Conservation (phyloP, 2,797 vertebrate genomes). For the Typhlichthys subterraneus region DNA sequence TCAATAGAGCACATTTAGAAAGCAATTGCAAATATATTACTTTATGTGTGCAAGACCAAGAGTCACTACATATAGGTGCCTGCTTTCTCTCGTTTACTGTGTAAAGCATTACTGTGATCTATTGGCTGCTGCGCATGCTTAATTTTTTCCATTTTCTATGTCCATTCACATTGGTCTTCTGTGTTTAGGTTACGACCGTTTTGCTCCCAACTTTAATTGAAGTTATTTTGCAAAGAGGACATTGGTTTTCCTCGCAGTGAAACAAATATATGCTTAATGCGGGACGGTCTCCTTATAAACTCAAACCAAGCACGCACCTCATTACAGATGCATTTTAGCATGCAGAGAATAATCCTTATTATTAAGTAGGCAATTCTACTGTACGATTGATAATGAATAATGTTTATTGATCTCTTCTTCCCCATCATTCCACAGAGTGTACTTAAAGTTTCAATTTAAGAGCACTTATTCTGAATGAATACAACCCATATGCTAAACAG, state of each 20-base stretch:
- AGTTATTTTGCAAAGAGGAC: not conserved
- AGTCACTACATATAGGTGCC: slow-evolving; percentile 4
- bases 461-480: slow-evolving; percentile 8
- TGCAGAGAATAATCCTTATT: not conserved
- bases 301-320: not conserved
- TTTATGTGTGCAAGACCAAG: slow-evolving; percentile 4
- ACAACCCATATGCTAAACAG: slow-evolving; percentile 10
- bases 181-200: not conserved
- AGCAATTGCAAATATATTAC: not conserved
- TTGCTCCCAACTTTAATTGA: not conserved
- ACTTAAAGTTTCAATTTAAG: slow-evolving; percentile 37
- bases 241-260: not conserved
- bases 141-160: not conserved
- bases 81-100: not conserved
- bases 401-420: not conserved
- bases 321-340: not conserved
- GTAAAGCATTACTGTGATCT: slow-evolving; percentile 13
- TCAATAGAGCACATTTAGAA: not conserved
- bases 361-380: not conserved
- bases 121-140: slow-evolving; percentile 1
- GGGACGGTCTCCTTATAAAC: slow-evolving; percentile 35
- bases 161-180: not conserved
- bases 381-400: not conserved
- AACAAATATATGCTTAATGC: not conserved
- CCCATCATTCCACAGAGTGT: not conserved